Evolutionary conservation across 2,113 vertebrate genomes (phyloP).

Genomic region (Alethe diademata): DNA sequence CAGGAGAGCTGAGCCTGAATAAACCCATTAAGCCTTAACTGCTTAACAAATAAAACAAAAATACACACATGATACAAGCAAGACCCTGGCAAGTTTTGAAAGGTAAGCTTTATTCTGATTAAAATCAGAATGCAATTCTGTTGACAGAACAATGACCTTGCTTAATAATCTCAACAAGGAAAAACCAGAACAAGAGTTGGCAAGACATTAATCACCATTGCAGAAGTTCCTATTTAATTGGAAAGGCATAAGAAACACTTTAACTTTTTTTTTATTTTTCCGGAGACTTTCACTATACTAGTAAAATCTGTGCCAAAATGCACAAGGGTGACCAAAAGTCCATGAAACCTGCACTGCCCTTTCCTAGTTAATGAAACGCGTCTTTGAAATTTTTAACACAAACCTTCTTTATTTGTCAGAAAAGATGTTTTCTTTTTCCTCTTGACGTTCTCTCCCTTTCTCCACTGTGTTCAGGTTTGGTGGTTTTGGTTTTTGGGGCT

Average conservation of each 20-base stretch:
- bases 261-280: not conserved
- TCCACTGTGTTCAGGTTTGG: not conserved
- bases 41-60: slow-evolving; percentile 31
- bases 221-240: not conserved
- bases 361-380: not conserved
- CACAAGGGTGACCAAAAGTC: not conserved
- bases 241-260: not conserved
- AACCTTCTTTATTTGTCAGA: not conserved
- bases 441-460: not conserved
- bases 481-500: not conserved
- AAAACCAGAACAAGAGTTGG: slow-evolving; percentile 8
- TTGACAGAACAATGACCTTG: slow-evolving; percentile 13
- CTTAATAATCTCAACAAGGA: not conserved
- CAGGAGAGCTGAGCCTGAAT: not conserved
- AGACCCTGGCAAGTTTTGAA: slow-evolving; percentile 26
- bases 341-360: not conserved
- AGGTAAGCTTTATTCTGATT: slow-evolving; percentile 28
- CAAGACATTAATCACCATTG: not conserved
- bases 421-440: not conserved
- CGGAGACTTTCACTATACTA: not conserved
- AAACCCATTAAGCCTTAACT: slow-evolving; percentile 5
- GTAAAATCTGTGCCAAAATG: not conserved
- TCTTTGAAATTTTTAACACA: not conserved
- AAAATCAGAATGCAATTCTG: slow-evolving; percentile 56
- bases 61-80: not conserved